phyloP scores from a whole-genome alignment of 2,888 invertebrate species.

The Melinaea menophilus region DNA sequence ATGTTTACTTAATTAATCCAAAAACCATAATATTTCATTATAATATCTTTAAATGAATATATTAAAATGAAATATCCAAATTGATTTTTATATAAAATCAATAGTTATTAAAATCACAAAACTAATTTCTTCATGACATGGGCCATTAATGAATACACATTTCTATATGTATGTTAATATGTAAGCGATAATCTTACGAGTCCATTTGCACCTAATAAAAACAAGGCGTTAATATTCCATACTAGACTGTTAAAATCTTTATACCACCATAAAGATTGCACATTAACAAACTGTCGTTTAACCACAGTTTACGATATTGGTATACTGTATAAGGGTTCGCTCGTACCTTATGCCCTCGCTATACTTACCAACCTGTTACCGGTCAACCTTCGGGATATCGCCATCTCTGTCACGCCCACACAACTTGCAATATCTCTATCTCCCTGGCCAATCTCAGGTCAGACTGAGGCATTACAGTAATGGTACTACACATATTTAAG shows the following conservation, averaged over 20 bases:
- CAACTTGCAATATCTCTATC: conserved; percentile 41
- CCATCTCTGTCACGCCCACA: conserved; percentile 43
- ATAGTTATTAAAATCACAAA: no score
- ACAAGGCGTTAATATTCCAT: conserved; percentile 2
- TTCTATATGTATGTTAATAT: neutral
- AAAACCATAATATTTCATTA: no score
- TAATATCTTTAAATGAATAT: no score
- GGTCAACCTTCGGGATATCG: conserved; percentile 61
- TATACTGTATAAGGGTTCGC: conserved; percentile 54
- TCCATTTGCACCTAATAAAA: conserved; percentile 5
- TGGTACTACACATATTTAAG: conserved; percentile 77
- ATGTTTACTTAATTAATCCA: conserved; percentile 2
- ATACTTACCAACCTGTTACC: conserved; percentile 74
- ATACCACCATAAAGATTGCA: conserved; percentile 10
- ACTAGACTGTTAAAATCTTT: conserved; percentile 1
- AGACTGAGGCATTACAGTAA: conserved; percentile 72
- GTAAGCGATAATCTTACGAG: neutral
- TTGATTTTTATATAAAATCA: no score
- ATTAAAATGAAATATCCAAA: no score
- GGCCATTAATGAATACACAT: neutral
- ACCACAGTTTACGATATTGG: conserved; percentile 42
- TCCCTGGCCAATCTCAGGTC: conserved; percentile 61
- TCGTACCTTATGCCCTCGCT: conserved; percentile 68
- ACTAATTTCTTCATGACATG: no score
- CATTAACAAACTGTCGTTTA: conserved; percentile 32